Evolutionary conservation across 2,797 vertebrate genomes (phyloP).

Genomic region (Columba guinea): DNA sequence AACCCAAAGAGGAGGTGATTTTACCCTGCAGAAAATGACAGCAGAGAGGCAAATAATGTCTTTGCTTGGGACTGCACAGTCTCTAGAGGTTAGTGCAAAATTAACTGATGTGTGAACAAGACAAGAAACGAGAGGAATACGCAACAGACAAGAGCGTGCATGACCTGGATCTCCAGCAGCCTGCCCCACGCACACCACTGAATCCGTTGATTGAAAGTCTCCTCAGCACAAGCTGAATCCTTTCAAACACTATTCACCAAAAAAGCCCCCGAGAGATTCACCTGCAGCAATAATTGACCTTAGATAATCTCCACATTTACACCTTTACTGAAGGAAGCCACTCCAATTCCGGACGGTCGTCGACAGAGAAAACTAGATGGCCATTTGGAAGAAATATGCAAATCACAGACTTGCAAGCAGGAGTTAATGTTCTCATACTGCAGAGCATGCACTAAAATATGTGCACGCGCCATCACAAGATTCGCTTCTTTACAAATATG

Average conservation of each 20-base stretch:
- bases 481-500: conserved; percentile 56
- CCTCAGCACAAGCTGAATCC: background rate
- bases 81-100: background rate
- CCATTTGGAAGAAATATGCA: conserved; percentile 18
- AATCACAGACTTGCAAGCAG: conserved; percentile 41
- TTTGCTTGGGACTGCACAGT: background rate
- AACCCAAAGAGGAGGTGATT: background rate
- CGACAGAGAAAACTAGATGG: background rate
- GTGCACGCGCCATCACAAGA: conserved; percentile 61
- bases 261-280: background rate
- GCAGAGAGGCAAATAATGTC: background rate
- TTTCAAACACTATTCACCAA: background rate
- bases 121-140: background rate
- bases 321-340: background rate
- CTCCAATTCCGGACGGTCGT: background rate
- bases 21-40: background rate
- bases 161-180: background rate
- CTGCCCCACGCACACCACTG: background rate
- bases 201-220: too few relatives aligned
- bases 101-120: background rate
- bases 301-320: background rate
- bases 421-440: conserved; percentile 57
- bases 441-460: conserved; percentile 54
- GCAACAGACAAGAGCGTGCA: background rate
- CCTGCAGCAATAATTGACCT: background rate